Base-by-base conservation (phyloP, 2,113 vertebrate genomes). In the Cisticola juncidis region DNA sequence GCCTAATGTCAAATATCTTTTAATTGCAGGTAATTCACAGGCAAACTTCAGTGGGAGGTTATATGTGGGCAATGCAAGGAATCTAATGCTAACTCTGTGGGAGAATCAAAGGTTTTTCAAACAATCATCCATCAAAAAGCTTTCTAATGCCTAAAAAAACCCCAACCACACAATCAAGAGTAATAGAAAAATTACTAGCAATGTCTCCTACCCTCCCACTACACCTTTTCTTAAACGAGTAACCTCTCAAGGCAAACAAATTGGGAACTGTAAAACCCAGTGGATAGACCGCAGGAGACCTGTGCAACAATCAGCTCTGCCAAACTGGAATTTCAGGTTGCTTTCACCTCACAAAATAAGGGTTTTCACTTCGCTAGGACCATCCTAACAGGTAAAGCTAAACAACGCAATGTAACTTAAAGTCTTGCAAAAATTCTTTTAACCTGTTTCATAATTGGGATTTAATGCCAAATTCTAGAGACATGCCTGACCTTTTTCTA, bases 261-360 rank as follows among this genome's bases (percentile, higher is more conserved):
- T 38, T 54, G 26, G 33, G 73, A 86, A 51, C 71, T 44, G 15
- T 54, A 61, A 93, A 88, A 66, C 14, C 66, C 56, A 14, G 64
- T 28, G 58, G 53, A 51, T 2, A 89, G 90, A 81, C 73, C 50
- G 86, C 82, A 81, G 81, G 84, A 87, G 69, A 91, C 47, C 80
- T 84, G 40, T 62, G 77, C 56, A 73, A 90, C 74, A 83, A 79
- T 56, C 58, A 60, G 35, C 38, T 94, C 35, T 86, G 91, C 76
- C 64, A 94, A 95, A 96, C 94, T 93, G 92, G 94, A 96, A 94
- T 96, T 96, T 92, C 95, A 88, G 68, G 91, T 94, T 96, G 50
- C 77, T 90, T 96, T 81, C 81, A 25, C 74, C 65, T 94, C 71
- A 65, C 79, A 92, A 76, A 92, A 61, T 58, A 68, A 38, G 57